A percentile compares a stretch with the other conserved stretches of the same genome.
Evolutionary conservation across 2,888 invertebrate genomes (phyloP).

Genomic region (Carpatolechia fugitivella): DNA sequence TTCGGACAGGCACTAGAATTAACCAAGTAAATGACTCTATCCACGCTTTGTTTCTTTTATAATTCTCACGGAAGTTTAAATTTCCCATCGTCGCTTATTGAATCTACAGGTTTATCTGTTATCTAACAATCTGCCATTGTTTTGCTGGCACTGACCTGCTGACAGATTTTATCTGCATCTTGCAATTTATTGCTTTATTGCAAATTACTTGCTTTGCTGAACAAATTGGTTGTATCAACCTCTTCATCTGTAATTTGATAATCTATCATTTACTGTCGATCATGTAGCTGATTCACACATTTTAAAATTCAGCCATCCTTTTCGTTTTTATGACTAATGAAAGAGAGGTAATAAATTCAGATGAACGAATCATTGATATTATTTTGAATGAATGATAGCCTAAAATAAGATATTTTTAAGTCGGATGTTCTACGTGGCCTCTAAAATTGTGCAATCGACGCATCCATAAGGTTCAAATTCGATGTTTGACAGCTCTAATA

Average conservation of each 20-base stretch:
- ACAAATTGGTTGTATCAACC: neutral
- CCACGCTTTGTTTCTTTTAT: constrained; percentile 29
- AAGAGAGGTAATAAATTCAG: too few species aligned
- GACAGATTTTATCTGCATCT: constrained; percentile 17
- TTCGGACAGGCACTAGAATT: neutral
- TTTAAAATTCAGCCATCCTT: too few species aligned
- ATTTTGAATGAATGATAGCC: too few species aligned
- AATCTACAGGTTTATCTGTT: constrained; percentile 22
- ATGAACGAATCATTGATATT: too few species aligned
- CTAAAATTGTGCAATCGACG: too few species aligned
- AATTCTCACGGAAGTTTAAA: constrained; percentile 64
- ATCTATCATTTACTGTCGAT: neutral
- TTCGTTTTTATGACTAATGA: too few species aligned
- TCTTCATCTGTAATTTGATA: neutral
- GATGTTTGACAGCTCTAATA: too few species aligned
- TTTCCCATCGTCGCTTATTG: constrained; percentile 47
- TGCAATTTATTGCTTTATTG: neutral
- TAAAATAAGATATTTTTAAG: too few species aligned
- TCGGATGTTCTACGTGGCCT: too few species aligned
- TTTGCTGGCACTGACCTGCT: constrained; percentile 18
- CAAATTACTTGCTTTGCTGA: neutral
- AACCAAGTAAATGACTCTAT: neutral
- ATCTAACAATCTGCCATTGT: constrained; percentile 28
- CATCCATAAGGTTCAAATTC: too few species aligned
- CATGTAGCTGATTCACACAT: too few species aligned